phyloP scores from a whole-genome alignment of 2,797 vertebrate species.

The Simalia tracyae region DNA sequence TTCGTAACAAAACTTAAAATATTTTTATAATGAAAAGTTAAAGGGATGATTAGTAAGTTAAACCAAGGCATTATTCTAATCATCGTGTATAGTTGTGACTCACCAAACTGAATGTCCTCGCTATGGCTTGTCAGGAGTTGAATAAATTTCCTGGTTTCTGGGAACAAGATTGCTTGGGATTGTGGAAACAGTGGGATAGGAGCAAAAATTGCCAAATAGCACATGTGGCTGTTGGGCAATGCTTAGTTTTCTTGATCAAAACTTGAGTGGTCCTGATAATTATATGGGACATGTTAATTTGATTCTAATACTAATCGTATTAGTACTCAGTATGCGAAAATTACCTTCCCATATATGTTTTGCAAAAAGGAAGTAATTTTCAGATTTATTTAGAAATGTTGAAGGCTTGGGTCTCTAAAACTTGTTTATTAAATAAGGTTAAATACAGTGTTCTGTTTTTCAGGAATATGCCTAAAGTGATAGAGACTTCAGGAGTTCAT shows the following conservation, averaged over 20 bases:
- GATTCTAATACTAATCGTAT: background rate
- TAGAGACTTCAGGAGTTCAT: conserved; percentile 95
- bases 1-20: background rate
- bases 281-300: conserved; percentile 5
- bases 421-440: background rate
- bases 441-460: conserved; percentile 54
- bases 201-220: background rate
- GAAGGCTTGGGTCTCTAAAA: background rate
- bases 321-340: background rate
- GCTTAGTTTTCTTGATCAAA: background rate
- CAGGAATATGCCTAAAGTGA: conserved; percentile 91
- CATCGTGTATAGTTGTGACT: background rate
- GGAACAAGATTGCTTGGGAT: background rate
- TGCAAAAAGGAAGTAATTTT: background rate
- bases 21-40: background rate
- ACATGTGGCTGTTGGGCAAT: background rate
- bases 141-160: background rate
- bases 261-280: background rate
- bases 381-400: conserved; percentile 2
- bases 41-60: background rate
- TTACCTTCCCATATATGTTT: background rate
- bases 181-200: background rate
- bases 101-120: background rate
- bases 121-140: background rate
- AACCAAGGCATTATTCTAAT: background rate